Evolutionary conservation across 2,797 vertebrate genomes (phyloP).

Genomic region (Tiaroga cobitis): DNA sequence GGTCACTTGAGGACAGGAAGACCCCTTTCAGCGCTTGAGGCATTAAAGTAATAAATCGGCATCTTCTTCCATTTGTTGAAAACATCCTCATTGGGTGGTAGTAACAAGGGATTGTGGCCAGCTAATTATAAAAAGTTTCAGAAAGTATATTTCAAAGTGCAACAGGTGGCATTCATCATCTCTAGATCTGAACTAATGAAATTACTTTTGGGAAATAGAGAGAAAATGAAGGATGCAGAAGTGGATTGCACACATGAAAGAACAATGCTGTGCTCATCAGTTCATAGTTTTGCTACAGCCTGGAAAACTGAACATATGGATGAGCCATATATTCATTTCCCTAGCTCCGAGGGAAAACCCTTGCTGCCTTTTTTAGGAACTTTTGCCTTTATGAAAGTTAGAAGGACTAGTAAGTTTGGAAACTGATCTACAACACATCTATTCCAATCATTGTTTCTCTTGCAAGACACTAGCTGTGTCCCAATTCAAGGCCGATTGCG

Average conservation of each 20-base stretch:
- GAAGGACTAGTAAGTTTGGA: neutral
- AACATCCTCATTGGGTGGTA: neutral
- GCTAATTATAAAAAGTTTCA: neutral
- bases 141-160: slow-evolving; percentile 22
- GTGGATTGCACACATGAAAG: slow-evolving; percentile 55
- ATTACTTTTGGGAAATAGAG: slow-evolving; percentile 38
- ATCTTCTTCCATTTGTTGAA: neutral
- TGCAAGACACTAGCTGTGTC: neutral
- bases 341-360: slow-evolving; percentile 13
- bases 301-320: slow-evolving; percentile 48
- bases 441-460: neutral
- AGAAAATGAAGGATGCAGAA: slow-evolving; percentile 48
- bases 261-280: slow-evolving; percentile 58
- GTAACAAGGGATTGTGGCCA: neutral
- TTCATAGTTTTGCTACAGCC: slow-evolving; percentile 47
- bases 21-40: neutral
- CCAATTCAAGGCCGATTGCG: neutral
- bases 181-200: slow-evolving; percentile 49
- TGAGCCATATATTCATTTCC: slow-evolving; percentile 45
- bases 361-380: slow-evolving; percentile 10
- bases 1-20: slow-evolving; percentile 1
- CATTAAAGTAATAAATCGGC: neutral
- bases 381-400: slow-evolving; percentile 10
- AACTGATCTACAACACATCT: neutral
- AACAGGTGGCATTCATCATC: slow-evolving; percentile 38